These are phyloP conservation scores for Adoxophyes honmai DNA, from an alignment of 1,140 invertebrate species.

Conservation along the genomic window DNA sequence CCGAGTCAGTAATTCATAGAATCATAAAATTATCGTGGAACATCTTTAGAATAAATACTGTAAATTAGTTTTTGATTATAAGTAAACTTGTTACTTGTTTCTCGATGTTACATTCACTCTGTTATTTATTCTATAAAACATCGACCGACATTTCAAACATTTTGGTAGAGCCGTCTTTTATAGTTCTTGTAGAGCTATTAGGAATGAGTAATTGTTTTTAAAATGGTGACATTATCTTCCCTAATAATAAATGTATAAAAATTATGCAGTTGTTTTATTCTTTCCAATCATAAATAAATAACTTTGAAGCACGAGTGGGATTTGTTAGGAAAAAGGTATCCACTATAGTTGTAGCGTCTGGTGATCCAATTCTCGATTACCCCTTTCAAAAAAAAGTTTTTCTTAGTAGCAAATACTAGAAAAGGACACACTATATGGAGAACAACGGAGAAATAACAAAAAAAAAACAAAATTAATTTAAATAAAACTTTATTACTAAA, in stretches of 20 bases:
- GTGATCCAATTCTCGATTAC: no score
- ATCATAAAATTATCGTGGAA: background rate
- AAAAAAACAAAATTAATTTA: background rate
- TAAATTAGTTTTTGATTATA: background rate
- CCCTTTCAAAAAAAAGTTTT: no score
- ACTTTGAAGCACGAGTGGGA: no score
- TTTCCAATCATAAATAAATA: no score
- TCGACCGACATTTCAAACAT: background rate
- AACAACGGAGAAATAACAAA: no score
- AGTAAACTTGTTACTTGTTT: background rate
- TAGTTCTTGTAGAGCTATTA: background rate
- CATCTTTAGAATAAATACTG: background rate
- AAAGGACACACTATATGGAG: no score
- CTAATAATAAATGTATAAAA: slow-evolving; percentile 70
- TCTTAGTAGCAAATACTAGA: no score
- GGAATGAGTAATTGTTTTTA: slow-evolving; percentile 12
- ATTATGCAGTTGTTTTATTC: slow-evolving; percentile 32
- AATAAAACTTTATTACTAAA: background rate
- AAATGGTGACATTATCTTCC: slow-evolving; percentile 65
- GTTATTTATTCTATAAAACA: background rate
- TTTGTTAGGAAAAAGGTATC: no score
- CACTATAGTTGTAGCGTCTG: no score
- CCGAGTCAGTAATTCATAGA: background rate
- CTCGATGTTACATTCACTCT: background rate
- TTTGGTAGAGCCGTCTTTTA: background rate